These are phyloP conservation scores for Vidua chalybeata DNA, from an alignment of 2,113 vertebrate species.

Conservation along the genomic window DNA sequence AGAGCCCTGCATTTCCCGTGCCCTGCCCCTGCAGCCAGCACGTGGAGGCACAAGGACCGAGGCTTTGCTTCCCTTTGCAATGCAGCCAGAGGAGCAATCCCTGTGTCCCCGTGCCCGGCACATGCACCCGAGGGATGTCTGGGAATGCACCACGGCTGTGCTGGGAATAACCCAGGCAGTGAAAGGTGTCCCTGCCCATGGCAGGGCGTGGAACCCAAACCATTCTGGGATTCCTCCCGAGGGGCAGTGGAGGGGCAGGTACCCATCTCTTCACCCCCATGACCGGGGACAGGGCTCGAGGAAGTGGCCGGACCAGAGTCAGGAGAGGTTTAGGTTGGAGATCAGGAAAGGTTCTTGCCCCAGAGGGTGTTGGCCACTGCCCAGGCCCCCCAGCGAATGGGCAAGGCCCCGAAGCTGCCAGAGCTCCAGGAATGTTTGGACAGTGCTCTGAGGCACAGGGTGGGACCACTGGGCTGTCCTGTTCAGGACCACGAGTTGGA, in stretches of 20 bases:
- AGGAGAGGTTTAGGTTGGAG: not conserved
- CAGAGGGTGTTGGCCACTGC: accelerated
- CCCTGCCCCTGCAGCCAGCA: not conserved
- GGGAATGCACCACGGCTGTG: not conserved
- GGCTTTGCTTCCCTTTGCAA: accelerated
- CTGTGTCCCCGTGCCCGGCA: accelerated
- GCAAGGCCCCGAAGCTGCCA: accelerated
- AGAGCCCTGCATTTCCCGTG: not conserved
- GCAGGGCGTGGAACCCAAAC: not conserved
- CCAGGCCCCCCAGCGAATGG: not conserved
- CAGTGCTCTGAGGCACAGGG: accelerated
- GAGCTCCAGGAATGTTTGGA: accelerated
- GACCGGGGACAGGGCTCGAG: not conserved
- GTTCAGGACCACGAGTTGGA: not conserved
- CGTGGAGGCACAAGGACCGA: accelerated
- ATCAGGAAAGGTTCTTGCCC: not conserved
- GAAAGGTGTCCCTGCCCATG: not conserved
- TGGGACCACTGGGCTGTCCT: not conserved
- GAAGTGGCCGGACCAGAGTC: not conserved
- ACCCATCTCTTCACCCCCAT: accelerated
- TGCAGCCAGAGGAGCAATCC: accelerated
- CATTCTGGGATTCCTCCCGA: not conserved
- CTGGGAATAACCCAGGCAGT: accelerated
- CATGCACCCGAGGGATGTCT: accelerated
- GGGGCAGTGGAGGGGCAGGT: not conserved